Conservation (phyloP, 1,140 invertebrate genomes). For the Bathynomus jamesi region DNA sequence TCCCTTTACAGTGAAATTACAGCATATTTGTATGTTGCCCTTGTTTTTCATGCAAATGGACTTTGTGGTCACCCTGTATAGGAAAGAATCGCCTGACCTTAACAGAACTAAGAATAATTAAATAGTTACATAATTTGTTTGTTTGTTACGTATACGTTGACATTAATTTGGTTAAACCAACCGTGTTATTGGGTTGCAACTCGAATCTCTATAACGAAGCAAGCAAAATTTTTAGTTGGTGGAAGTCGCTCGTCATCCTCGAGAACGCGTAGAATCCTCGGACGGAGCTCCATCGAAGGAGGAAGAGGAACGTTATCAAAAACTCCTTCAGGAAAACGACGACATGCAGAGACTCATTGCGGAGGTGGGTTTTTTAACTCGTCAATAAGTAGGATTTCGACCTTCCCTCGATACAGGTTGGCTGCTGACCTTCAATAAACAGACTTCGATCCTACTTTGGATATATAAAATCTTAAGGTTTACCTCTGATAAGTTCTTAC, state of each 20-base stretch:
- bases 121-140: too few relatives aligned
- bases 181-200: too few relatives aligned
- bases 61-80: too few relatives aligned
- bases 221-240: too few relatives aligned
- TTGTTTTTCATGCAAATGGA: too few relatives aligned
- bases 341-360: conserved; percentile 89
- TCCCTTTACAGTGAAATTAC: too few relatives aligned
- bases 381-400: conserved; percentile 2
- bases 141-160: too few relatives aligned
- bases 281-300: conserved; percentile 84
- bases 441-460: not conserved
- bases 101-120: too few relatives aligned
- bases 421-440: not conserved
- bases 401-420: conserved; percentile 13
- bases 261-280: conserved; percentile 45
- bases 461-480: not conserved
- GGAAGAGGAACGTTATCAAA: conserved; percentile 89
- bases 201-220: too few relatives aligned
- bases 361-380: conserved; percentile 55
- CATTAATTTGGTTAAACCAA: too few relatives aligned
- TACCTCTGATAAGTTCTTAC: not conserved
- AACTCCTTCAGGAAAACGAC: conserved; percentile 89
- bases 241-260: conserved; percentile 41
- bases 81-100: too few relatives aligned
- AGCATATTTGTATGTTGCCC: too few relatives aligned